Percentiles rank a stretch among this genome's conserved stretches.
These are phyloP conservation scores for Mimumesa dahlbomi DNA, from an alignment of 2,888 invertebrate species.

Conservation along the genomic window DNA sequence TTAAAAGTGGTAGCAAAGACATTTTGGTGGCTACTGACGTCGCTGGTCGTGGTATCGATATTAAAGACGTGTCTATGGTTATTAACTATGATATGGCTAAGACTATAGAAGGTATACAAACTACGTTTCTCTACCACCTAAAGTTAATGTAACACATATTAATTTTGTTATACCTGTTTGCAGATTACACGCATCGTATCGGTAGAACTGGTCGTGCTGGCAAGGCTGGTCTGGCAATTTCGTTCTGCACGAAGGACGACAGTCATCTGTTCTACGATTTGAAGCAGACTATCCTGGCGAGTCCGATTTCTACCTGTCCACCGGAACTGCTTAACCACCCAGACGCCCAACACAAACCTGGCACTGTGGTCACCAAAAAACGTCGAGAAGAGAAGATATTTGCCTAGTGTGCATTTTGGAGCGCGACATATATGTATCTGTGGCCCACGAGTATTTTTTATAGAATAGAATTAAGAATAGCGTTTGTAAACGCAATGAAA, in stretches of 20 bases:
- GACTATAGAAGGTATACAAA: constrained; percentile 90
- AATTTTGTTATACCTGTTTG: not conserved
- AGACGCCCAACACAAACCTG: constrained; percentile 98
- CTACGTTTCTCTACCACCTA: not conserved
- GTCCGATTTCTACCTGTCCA: constrained; percentile 96
- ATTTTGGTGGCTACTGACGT: constrained; percentile 99
- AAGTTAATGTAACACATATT: not conserved
- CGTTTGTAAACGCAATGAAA: not conserved
- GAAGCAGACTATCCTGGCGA: constrained; percentile 93
- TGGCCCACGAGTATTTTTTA: constrained; percentile 18
- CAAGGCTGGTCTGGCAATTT: constrained; percentile 97
- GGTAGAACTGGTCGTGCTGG: constrained; percentile 99
- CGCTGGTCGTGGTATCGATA: constrained; percentile 99
- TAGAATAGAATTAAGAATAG: constrained; percentile 3
- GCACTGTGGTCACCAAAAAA: constrained; percentile 96
- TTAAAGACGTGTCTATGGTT: constrained; percentile 99
- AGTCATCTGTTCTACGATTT: constrained; percentile 97
- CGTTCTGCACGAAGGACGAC: constrained; percentile 98
- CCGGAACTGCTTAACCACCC: constrained; percentile 98
- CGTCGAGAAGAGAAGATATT: constrained; percentile 97
- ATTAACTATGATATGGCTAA: constrained; percentile 99
- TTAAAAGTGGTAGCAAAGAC: constrained; percentile 97
- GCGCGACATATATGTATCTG: too few relatives aligned
- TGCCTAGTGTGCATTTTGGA: constrained; percentile 82
- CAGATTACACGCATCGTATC: constrained; percentile 98